Evolutionary conservation across 2,113 vertebrate species (phyloP).

Genomic region (Oryzias curvinotus): DNA sequence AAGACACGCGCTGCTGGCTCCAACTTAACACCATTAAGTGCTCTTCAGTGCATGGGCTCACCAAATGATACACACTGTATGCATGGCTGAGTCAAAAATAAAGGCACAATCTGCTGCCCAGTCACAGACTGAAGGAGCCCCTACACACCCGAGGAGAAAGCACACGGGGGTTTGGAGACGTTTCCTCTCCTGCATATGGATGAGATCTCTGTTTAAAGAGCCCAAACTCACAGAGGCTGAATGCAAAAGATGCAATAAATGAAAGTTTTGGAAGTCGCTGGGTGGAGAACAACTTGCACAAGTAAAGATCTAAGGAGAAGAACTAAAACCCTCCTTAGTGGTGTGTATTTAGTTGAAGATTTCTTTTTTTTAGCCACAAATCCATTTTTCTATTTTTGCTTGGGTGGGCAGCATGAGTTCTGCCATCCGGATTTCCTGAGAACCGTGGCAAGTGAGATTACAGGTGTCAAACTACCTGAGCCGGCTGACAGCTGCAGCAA

Average conservation of each 20-base stretch:
- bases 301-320: no score
- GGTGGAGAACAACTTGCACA: no score
- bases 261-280: no score
- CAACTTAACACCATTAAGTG: slow-evolving; percentile 49
- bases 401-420: slow-evolving; percentile 41
- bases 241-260: no score
- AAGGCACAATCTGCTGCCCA: slow-evolving; percentile 7
- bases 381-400: slow-evolving; percentile 36
- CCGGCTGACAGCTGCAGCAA: slow-evolving; percentile 61
- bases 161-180: background rate
- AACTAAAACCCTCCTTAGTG: slow-evolving; percentile 4
- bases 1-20: slow-evolving; percentile 23
- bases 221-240: no score
- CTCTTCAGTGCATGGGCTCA: slow-evolving; percentile 31
- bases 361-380: slow-evolving; percentile 35
- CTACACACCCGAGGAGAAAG: background rate
- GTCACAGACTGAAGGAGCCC: slow-evolving; percentile 11
- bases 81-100: slow-evolving; percentile 25
- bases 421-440: slow-evolving; percentile 40
- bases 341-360: slow-evolving; percentile 40
- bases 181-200: background rate
- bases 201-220: background rate
- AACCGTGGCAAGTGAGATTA: slow-evolving; percentile 47
- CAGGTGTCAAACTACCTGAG: slow-evolving; percentile 63
- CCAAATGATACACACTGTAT: slow-evolving; percentile 22